Evolutionary conservation across 1,140 invertebrate species (phyloP).

Genomic region (Aphaenogaster ashmeadi): DNA sequence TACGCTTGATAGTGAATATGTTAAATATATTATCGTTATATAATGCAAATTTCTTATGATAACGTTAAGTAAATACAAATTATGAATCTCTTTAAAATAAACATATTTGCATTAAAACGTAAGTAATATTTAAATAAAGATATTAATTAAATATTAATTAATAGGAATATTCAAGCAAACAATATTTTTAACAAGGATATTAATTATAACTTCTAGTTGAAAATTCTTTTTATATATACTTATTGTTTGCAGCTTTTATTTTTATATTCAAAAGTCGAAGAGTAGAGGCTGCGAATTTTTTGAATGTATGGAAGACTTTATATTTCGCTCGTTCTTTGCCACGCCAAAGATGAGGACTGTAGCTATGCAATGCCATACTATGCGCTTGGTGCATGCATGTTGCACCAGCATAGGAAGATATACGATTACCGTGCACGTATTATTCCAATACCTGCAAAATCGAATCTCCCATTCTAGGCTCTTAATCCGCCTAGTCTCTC

Average conservation of each 20-base stretch:
- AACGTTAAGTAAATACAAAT: neutral
- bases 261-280: neutral
- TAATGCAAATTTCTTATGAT: neutral
- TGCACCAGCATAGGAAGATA: neutral
- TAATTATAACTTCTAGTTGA: neutral
- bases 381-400: neutral
- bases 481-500: conserved; percentile 12
- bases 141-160: no score
- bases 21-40: conserved; percentile 6
- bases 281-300: neutral
- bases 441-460: conserved; percentile 46
- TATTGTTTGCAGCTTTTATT: neutral
- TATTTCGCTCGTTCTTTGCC: neutral
- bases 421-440: conserved; percentile 4
- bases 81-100: neutral
- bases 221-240: neutral
- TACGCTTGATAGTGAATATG: neutral
- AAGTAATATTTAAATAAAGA: neutral
- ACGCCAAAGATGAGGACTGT: neutral
- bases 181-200: no score
- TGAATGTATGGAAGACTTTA: neutral
- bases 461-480: conserved; percentile 51
- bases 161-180: no score
- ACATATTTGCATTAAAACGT: neutral
- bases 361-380: neutral